phyloP scores from a whole-genome alignment of 2,113 vertebrate species.

The Notiomystis cincta region DNA sequence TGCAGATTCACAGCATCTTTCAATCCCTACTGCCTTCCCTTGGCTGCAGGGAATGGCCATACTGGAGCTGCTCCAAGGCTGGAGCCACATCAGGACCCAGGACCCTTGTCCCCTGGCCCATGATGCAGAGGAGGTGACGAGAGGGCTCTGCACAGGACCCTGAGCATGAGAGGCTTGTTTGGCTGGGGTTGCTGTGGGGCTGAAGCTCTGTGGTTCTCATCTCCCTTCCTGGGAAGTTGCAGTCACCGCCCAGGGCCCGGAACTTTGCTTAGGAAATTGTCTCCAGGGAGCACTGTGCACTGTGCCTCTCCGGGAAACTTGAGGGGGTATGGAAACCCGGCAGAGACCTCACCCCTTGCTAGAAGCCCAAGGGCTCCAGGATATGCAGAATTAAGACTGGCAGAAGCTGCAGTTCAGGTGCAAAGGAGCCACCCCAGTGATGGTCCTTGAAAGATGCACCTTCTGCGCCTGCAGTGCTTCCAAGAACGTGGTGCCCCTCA shows the following conservation, averaged over 20 bases:
- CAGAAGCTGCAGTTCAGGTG: not conserved
- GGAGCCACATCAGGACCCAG: not conserved
- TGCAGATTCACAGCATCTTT: not conserved
- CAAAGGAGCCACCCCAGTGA: not conserved
- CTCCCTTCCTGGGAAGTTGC: not conserved
- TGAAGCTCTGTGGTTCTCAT: not conserved
- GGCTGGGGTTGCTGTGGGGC: no score
- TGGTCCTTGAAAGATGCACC: not conserved
- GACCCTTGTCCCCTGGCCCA: not conserved
- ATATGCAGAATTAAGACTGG: rapidly evolving
- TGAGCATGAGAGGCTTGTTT: not conserved
- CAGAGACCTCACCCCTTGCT: not conserved
- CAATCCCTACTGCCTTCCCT: not conserved
- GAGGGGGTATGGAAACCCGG: not conserved
- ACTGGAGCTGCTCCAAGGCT: not conserved
- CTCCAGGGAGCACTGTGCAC: not conserved
- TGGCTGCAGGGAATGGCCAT: not conserved
- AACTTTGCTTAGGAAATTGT: not conserved
- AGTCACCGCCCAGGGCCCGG: not conserved
- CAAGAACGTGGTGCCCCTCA: rapidly evolving
- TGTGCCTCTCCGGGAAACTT: rapidly evolving
- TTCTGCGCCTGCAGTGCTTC: not conserved
- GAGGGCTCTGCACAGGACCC: not conserved
- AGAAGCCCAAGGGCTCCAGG: not conserved
- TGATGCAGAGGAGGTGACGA: not conserved